Evolutionary conservation across 2,797 vertebrate species (phyloP).

Genomic region (Amazona ochrocephala): DNA sequence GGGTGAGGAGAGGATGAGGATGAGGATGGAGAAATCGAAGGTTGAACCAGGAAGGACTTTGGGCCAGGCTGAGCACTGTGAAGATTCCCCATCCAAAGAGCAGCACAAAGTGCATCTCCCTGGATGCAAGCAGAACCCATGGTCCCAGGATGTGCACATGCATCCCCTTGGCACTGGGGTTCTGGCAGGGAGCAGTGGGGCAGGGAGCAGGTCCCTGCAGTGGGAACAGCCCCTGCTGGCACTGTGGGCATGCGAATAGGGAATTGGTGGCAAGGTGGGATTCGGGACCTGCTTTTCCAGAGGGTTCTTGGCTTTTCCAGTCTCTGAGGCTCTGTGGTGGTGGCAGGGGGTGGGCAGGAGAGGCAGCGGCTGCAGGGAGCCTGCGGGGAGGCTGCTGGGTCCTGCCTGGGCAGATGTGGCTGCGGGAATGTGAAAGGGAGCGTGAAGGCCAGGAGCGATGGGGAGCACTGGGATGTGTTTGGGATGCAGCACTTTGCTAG

Average conservation of each 20-base stretch:
- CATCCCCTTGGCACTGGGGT: neutral
- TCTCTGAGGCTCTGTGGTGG: neutral
- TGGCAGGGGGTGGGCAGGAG: neutral
- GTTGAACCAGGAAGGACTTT: neutral
- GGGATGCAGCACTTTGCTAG: accelerated
- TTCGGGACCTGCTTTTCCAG: neutral
- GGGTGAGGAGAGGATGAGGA: neutral
- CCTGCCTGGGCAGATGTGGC: neutral
- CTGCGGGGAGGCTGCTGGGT: neutral
- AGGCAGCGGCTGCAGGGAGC: neutral
- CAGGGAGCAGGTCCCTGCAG: neutral
- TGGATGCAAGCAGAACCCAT: accelerated
- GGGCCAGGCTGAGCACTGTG: neutral
- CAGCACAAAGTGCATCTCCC: neutral
- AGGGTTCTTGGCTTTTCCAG: neutral
- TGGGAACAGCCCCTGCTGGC: neutral
- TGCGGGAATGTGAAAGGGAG: neutral
- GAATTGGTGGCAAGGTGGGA: neutral
- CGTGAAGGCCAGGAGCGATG: neutral
- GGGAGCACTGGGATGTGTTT: neutral
- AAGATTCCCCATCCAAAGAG: neutral
- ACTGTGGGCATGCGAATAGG: neutral
- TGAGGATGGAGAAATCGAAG: neutral
- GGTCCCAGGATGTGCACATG: neutral
- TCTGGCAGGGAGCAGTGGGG: neutral